Evolutionary conservation across 1,140 invertebrate genomes (phyloP).

Genomic region (Bombus terrestris): DNA sequence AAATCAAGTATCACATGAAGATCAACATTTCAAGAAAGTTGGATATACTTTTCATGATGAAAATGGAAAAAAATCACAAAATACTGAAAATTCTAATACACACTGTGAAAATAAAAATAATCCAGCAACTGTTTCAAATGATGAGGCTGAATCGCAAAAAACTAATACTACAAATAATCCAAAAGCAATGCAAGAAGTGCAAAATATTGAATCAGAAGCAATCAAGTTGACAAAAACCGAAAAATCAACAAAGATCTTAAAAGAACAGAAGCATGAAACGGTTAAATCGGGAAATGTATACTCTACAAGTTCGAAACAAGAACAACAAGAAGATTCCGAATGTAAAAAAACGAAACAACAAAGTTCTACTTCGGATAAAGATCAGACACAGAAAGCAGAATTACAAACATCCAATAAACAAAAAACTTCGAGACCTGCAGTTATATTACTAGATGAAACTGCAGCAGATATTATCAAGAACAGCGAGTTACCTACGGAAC

Average conservation of each 20-base stretch:
- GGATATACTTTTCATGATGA: slow-evolving; percentile 49
- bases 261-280: slow-evolving; percentile 54
- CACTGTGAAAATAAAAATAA: slow-evolving; percentile 46
- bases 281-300: slow-evolving; percentile 18
- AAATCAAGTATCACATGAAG: slow-evolving; percentile 43
- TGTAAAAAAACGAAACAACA: slow-evolving; percentile 66
- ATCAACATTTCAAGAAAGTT: slow-evolving; percentile 52
- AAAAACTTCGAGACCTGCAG: slow-evolving; percentile 82
- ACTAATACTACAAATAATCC: slow-evolving; percentile 17
- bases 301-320: slow-evolving; percentile 50
- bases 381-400: slow-evolving; percentile 56
- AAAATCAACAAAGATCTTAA: slow-evolving; percentile 43
- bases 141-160: slow-evolving; percentile 44
- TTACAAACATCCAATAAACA: slow-evolving; percentile 56
- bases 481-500: slow-evolving; percentile 82
- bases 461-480: slow-evolving; percentile 76
- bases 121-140: neutral
- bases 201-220: slow-evolving; percentile 34
- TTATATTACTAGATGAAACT: slow-evolving; percentile 85
- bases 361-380: slow-evolving; percentile 62
- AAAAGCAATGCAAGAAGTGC: slow-evolving; percentile 44
- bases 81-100: slow-evolving; percentile 19
- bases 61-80: slow-evolving; percentile 57
- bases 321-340: slow-evolving; percentile 62
- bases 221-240: slow-evolving; percentile 34